These are phyloP conservation scores for Epicampocera succincta DNA, from an alignment of 2,888 invertebrate genomes.

Conservation along the genomic window DNA sequence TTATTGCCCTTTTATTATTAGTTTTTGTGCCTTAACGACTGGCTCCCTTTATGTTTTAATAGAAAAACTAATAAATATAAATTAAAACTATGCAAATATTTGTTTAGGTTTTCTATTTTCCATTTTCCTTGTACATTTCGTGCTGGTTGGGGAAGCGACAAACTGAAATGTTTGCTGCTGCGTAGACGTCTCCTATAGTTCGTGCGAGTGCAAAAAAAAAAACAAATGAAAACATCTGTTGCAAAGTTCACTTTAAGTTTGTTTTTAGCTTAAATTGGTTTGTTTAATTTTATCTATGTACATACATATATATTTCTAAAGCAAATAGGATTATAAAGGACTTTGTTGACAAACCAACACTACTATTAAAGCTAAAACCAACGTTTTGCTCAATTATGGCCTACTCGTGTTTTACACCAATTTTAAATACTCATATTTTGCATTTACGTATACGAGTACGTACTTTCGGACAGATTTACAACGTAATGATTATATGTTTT, in stretches of 20 bases:
- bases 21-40: constrained; percentile 2
- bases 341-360: too few species aligned
- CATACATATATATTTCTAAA: too few species aligned
- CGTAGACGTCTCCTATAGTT: too few species aligned
- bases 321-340: too few species aligned
- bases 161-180: constrained; percentile 5
- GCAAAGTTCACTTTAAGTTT: constrained; percentile 5
- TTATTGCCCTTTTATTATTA: constrained; percentile 32
- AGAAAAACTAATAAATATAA: constrained; percentile 6
- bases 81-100: constrained; percentile 44
- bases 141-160: constrained; percentile 2
- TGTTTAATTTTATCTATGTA: background rate
- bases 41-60: constrained; percentile 15
- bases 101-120: constrained; percentile 27
- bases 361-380: too few species aligned
- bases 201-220: constrained; percentile 5
- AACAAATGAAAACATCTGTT: constrained; percentile 56
- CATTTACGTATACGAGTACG: too few species aligned
- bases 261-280: background rate
- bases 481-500: too few species aligned
- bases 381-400: too few species aligned
- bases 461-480: too few species aligned
- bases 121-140: too few species aligned
- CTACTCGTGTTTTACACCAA: too few species aligned
- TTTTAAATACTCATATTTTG: too few species aligned